Base-by-base conservation (phyloP, 2,797 vertebrate species). In the Scarus forsteni region DNA sequence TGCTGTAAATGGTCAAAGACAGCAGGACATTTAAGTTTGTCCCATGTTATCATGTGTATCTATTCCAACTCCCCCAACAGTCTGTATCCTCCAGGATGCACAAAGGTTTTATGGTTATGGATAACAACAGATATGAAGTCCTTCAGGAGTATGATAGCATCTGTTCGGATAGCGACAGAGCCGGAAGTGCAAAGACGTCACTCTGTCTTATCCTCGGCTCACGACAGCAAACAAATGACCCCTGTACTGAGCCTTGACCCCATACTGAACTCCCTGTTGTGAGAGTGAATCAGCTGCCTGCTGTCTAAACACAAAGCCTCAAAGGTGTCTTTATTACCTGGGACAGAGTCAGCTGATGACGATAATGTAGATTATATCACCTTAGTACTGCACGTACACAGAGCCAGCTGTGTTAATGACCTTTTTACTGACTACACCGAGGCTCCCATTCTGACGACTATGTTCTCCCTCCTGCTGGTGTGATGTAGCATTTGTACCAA, bases 401-500 rank as follows among this genome's bases (percentile, higher is more conserved):
- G 8, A 43, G 45, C 27, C 45, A 50, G 38, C 52, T n/a, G 16
- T 16, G 34, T 64, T 51, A 51, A 63, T 57, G 50, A 27, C 36
- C 53, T 45, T 56, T 27, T 38, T 40, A 46, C 27, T 27, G 53
- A 44, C 52, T 39, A 50, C 45, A 62, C 7, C 16, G 12, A 15
- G 51, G 27, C 39, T 16, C 40, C 40, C 14, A 18, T 61, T 51
- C 46, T 50, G 40, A 60, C 52, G 15, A 34, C 19, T 51, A 16
- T 50, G 68, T 56, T 43, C n/a, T 54, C 52, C 19, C 38, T 19
- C 59, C 45, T 3, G 39, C 68, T 45, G 51, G 6, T 53, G 14
- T 36, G 27, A 36, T 35, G n/a, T 38, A 50, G 38, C 53, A 58
- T 57, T 56, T 38, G 51, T 71, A 44, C 12, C 63, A 18, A 49